Base-by-base conservation (phyloP, 2,797 vertebrate genomes). In the Apogon talboti region DNA sequence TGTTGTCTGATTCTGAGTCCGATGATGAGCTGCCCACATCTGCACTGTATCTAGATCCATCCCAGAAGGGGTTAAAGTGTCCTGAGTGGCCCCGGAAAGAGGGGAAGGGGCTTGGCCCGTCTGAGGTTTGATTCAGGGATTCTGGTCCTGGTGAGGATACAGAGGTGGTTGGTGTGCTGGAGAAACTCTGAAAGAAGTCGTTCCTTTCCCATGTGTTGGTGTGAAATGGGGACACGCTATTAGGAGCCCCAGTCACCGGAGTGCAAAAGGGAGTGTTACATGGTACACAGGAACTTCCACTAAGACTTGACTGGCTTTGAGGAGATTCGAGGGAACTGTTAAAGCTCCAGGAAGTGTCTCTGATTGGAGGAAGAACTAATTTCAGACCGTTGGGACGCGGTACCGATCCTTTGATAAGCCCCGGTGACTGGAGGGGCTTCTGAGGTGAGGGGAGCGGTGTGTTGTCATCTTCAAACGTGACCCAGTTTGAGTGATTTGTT, bases 391-490 rank as follows among this genome's bases (percentile, higher is more conserved):
- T 98, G 51, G 96, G 93, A 83, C 94, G 95, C 21, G 94, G 95
- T 3, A 94, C 80, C 0, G 93, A 93, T 30, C 91, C 88, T 75
- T 91, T 91, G 84, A 69, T 93, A 72, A 78, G 67, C 40, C 67
- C 69, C 2, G 91, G 78, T 38, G 92, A 86, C 54, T 82, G 79
- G 10, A 79, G 46, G 45, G 87, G 66, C 84, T 95, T 97, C 78
- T 92, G 94, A 81, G 95, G 92, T 1, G 95, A 92, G 1, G 95
- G 90, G 68, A 94, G 91, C 2, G 93, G 76, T 0, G 91, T 85
- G 45, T 92, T 94, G 0, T 99, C 97, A 48, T 99, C 98, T 46
- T 99, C 98, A 61, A 99, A 99, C 3, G 96, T 99, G 79, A 99
- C 97, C 98, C 98, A 99, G 71, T 94, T 96, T 56, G 95, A 93